Evolutionary conservation across 2,113 vertebrate species (phyloP).

Genomic region (Genyomyrus donnyi): DNA sequence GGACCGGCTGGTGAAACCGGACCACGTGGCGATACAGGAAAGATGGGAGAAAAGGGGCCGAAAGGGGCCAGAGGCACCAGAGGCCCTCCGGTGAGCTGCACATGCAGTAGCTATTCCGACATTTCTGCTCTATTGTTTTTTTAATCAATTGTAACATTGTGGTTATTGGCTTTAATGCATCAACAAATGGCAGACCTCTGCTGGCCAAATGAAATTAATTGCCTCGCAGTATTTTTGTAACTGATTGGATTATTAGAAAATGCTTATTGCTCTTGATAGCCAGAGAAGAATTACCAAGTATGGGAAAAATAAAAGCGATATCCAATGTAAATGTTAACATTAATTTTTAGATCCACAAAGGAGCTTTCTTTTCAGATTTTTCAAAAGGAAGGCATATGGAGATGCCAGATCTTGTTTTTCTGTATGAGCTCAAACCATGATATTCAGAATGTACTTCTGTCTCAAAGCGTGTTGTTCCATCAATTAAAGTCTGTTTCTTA

Average conservation of each 20-base stretch:
- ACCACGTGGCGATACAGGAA: conserved; percentile 65
- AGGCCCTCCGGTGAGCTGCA: conserved; percentile 73
- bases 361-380: background rate
- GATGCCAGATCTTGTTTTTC: background rate
- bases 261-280: background rate
- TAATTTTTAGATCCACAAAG: background rate
- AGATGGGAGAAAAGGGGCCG: conserved; percentile 67
- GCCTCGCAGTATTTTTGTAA: background rate
- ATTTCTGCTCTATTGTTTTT: background rate
- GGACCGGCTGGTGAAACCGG: conserved; percentile 77
- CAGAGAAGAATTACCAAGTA: background rate
- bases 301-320: background rate
- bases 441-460: conserved; percentile 19
- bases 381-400: background rate
- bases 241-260: background rate
- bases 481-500: conserved; percentile 35
- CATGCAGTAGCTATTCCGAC: background rate
- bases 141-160: background rate
- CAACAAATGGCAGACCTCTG: background rate
- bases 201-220: background rate
- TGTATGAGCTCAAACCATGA: background rate
- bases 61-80: conserved; percentile 89
- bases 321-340: background rate
- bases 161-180: background rate
- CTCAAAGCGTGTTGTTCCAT: conserved; percentile 10